phyloP scores from a whole-genome alignment of 2,797 vertebrate genomes.

The Mus minutoides region DNA sequence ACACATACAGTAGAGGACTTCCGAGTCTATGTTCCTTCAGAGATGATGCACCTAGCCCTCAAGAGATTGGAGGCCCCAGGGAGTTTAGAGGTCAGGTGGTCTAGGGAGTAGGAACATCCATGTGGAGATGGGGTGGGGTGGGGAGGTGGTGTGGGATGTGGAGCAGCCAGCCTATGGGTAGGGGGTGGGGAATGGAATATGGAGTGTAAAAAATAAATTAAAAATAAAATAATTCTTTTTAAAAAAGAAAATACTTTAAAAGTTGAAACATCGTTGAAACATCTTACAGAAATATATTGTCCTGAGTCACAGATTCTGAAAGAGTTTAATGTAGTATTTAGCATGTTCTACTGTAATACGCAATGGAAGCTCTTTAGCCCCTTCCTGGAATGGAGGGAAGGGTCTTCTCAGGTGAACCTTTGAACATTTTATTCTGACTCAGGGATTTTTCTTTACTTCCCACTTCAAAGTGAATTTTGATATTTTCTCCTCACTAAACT shows the following conservation, averaged over 20 bases:
- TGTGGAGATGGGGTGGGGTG: too few species aligned
- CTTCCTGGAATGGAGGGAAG: background rate
- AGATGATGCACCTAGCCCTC: too few species aligned
- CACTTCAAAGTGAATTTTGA: background rate
- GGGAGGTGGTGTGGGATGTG: too few species aligned
- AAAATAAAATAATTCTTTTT: too few species aligned
- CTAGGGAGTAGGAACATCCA: too few species aligned
- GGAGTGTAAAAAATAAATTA: too few species aligned
- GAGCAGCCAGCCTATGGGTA: too few species aligned
- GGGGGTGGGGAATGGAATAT: too few species aligned
- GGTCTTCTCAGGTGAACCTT: background rate
- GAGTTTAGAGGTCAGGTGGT: too few species aligned
- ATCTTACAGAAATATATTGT: background rate
- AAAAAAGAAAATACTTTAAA: constrained; percentile 15
- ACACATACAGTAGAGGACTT: too few species aligned
- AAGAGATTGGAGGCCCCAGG: too few species aligned
- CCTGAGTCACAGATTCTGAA: background rate
- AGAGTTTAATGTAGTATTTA: background rate
- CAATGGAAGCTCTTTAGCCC: background rate
- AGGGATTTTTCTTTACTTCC: constrained; percentile 56
- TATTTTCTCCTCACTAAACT: background rate
- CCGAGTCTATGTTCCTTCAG: too few species aligned
- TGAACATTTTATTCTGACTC: constrained; percentile 11
- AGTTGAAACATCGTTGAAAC: background rate
- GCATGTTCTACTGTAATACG: background rate